Base-by-base conservation (phyloP, 2,797 vertebrate species). In the Myiotriccus ornatus region DNA sequence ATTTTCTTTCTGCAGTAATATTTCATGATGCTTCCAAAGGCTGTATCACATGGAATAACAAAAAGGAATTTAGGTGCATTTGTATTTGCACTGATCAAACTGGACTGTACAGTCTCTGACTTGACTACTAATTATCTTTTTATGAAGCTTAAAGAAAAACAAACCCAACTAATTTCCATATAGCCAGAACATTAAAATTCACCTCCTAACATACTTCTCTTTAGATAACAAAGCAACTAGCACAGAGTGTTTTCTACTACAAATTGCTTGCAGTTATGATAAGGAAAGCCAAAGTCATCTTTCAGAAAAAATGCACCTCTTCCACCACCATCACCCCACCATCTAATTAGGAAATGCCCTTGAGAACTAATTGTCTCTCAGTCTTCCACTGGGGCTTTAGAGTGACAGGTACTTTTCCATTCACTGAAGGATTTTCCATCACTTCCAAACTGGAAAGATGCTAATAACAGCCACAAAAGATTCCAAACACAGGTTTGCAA, bases 331-430 rank as follows among this genome's bases (percentile, higher is more conserved):
- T 32, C 47, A 65, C 28, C 8, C 39, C 14, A 39, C 19, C 55
- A 75, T 34, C 65, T 87, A 84, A 87, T 92, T 75, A 93, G 43
- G 21, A 46, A 96, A 75, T 63, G 60, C 65, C 71, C 87, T 56
- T 70, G 80, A 82, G 67, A 94, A 75, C 41, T 91, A 93, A 93
- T 43, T 94, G 73, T 22, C 21, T 90, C 30, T 62, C 63, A 77
- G 27, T 34, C 43, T 92, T 53, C 62, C 67, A 34, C 47, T 70
- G 44, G 27, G 47, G 28, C 55, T 87, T 78, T 10, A 77, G 56
- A 90, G 3, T 57, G 80, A 89, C 37, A 39, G 62, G 74, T 85
- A 89, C 59, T 93, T 93, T 90, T 93, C 76, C 43, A 10, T 63
- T 87, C 79, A 75, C 49, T 47, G 63, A 69, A 82, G 19, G 35